Conservation (phyloP, 2,888 invertebrate species). For the Choristoneura rosaceana region DNA sequence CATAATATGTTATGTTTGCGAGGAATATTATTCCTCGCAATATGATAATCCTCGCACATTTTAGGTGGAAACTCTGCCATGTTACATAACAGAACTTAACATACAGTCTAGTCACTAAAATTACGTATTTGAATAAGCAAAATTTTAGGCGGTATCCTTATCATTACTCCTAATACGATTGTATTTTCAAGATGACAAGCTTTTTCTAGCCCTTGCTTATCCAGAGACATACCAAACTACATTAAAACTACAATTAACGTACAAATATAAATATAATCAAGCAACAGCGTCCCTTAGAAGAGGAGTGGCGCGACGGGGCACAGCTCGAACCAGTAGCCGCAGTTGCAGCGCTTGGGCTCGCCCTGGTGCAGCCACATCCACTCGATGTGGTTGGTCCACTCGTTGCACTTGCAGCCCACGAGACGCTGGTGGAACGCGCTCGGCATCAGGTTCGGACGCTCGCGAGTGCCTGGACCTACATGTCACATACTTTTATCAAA, state of each 20-base stretch:
- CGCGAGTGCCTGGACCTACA: conserved; percentile 87
- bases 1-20: too few relatives aligned
- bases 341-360: conserved; percentile 73
- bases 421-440: conserved; percentile 88
- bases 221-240: background rate
- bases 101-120: too few relatives aligned
- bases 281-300: background rate
- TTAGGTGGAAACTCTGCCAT: too few relatives aligned
- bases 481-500: background rate
- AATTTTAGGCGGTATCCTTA: too few relatives aligned
- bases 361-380: conserved; percentile 74
- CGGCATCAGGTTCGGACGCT: conserved; percentile 90
- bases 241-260: background rate
- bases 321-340: conserved; percentile 78
- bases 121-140: too few relatives aligned
- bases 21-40: too few relatives aligned
- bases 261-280: background rate
- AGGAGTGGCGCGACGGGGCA: conserved; percentile 70
- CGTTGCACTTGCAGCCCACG: conserved; percentile 90
- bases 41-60: too few relatives aligned
- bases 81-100: too few relatives aligned
- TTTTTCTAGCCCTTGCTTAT: too few relatives aligned
- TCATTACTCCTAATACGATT: too few relatives aligned
- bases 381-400: conserved; percentile 69
- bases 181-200: too few relatives aligned